Conservation (phyloP, 2,797 vertebrate species). For the Picus viridis region DNA sequence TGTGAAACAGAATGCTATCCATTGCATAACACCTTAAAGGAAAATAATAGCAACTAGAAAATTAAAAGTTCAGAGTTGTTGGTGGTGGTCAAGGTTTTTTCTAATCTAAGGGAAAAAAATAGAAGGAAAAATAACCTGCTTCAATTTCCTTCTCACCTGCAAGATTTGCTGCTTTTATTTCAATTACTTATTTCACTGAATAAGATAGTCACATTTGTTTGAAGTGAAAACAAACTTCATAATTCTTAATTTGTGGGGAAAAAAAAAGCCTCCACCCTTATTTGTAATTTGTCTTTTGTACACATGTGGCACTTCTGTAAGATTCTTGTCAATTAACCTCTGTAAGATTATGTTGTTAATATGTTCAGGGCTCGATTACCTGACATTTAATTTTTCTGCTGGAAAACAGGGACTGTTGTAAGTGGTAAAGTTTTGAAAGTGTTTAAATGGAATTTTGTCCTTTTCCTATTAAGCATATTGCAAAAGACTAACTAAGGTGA, state of each 20-base stretch:
- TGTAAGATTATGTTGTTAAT: not conserved
- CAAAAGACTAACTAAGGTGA: not conserved
- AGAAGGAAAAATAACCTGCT: not conserved
- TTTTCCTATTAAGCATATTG: not conserved
- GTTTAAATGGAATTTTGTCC: not conserved
- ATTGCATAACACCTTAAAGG: not conserved
- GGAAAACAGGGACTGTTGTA: not conserved
- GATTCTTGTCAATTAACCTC: not conserved
- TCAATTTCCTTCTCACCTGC: not conserved
- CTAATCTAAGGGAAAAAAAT: not conserved
- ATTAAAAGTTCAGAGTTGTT: not conserved
- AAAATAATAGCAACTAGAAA: not conserved
- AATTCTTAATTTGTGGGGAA: not conserved
- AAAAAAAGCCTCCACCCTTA: fast-evolving
- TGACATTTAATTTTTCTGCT: not conserved
- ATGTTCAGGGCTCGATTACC: not conserved
- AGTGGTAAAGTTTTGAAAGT: not conserved
- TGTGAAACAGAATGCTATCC: not conserved
- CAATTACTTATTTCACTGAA: not conserved
- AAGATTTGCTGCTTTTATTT: not conserved
- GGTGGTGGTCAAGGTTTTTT: not conserved
- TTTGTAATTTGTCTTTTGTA: not conserved
- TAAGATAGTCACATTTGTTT: not conserved
- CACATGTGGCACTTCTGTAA: not conserved
- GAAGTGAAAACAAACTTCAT: not conserved